Evolutionary conservation across 2,113 vertebrate species (phyloP), one percentile per base, ranked within the genome.

Genomic region (Reinhardtius hippoglossoides): DNA sequence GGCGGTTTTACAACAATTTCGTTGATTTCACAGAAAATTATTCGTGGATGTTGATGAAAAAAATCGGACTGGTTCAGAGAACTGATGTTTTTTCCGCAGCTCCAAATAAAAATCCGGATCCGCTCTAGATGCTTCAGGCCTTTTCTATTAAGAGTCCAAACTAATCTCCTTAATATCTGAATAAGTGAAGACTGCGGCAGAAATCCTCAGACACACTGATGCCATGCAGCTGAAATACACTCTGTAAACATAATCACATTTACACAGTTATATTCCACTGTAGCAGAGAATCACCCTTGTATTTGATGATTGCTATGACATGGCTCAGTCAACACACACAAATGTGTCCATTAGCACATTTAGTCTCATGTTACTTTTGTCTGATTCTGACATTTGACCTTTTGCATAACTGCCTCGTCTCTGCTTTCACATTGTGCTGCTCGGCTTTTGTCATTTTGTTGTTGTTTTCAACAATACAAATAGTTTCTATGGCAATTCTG

Each of bases 341-440:
- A 50, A n/a, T 61, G 42, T 42, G 37, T 16, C 42, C 44, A 69
- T 69, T 56, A 35, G 40, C 24, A 76, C 35, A 56, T 57, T 46
- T 14, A 4, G 37, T 70, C 65, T 87, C 77, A 60, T 13, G 24
- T 87, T 74, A 67, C 81, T 24, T 80, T 77, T 77, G 66, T 71
- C 71, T 63, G 26, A 80, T 20, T 79, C 18, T 7, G 60, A 74
- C 44, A 64, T 24, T 65, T 78, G 58, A 79, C 71, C 71, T 75
- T 64, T 64, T 60, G 57, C 52, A 26, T 50, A 23, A 27, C 15
- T 27, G 18, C 24, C 52, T 64, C 20, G 0, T 78, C 73, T 80
- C 69, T 59, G 56, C 40, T 85, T 83, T 73, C 78, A 73, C 20
- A 48, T 76, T 70, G 44, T 79, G 54, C 24, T 46, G 73, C 23